A percentile compares a stretch with the other conserved stretches of the same genome.
Conservation (phyloP, 2,888 invertebrate genomes). For the Lissocephala sabroskyi region DNA sequence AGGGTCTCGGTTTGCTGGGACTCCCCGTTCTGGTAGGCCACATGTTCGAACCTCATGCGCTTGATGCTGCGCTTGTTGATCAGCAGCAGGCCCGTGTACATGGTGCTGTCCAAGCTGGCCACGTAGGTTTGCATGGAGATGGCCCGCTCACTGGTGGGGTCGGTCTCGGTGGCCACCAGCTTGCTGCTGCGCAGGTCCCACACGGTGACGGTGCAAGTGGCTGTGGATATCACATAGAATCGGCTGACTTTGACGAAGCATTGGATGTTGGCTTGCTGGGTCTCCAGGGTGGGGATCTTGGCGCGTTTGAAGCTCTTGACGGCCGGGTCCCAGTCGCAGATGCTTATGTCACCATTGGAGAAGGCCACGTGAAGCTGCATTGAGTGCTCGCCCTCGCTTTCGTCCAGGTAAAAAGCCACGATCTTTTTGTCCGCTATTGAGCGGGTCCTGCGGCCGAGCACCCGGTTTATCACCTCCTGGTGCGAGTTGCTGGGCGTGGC, state of each 20-base stretch:
- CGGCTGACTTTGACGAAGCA: conserved; percentile 53
- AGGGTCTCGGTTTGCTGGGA: conserved; percentile 20
- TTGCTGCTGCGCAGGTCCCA: conserved; percentile 51
- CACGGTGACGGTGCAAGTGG: conserved; percentile 43
- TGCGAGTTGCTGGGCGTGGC: conserved; percentile 2
- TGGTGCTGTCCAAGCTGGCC: conserved; percentile 8
- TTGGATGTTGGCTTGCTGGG: conserved; percentile 36
- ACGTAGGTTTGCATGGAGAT: conserved; percentile 27
- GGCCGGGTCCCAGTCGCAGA: conserved; percentile 55
- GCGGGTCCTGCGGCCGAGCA: conserved; percentile 13
- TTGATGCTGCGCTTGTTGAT: conserved; percentile 46
- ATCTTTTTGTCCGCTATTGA: conserved; percentile 20
- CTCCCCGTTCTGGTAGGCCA: conserved; percentile 12
- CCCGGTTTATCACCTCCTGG: conserved; percentile 32
- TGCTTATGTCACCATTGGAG: conserved; percentile 56
- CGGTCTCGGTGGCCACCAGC: conserved; percentile 10
- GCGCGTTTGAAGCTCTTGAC: conserved; percentile 44
- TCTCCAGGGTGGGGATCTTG: conserved; percentile 34
- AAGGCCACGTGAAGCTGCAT: conserved; percentile 58
- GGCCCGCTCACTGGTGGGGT: not conserved
- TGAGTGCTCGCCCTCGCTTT: conserved; percentile 13
- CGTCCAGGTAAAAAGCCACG: conserved; percentile 39
- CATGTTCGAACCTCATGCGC: conserved; percentile 37
- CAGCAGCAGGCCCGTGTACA: conserved; percentile 33
- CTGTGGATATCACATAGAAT: conserved; percentile 60